Percentiles rank a stretch among this genome's conserved stretches.
These are phyloP conservation scores for Coreoperca whiteheadi DNA, from an alignment of 2,113 vertebrate species.

Conservation along the genomic window DNA sequence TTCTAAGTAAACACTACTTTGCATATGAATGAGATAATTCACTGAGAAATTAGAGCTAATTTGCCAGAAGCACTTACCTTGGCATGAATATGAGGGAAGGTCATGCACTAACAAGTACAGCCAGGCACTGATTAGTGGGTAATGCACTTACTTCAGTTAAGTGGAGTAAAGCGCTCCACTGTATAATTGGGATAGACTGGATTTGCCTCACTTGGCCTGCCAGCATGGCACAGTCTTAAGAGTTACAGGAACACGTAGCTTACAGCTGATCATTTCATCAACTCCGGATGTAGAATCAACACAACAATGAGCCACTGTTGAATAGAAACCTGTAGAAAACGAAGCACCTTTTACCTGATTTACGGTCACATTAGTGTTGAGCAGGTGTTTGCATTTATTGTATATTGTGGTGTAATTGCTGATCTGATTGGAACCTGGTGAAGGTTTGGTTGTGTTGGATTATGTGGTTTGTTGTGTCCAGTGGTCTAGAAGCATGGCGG, in stretches of 20 bases:
- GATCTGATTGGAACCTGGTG: too few species aligned
- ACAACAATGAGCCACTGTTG: constrained; percentile 60
- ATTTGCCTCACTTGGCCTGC: constrained; percentile 70
- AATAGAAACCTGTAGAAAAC: constrained; percentile 10
- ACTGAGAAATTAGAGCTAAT: constrained; percentile 52
- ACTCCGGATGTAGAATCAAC: constrained; percentile 32
- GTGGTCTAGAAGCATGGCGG: background rate
- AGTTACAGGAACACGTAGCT: constrained; percentile 53
- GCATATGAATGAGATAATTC: constrained; percentile 40
- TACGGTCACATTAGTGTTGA: background rate
- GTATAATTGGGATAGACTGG: constrained; percentile 74
- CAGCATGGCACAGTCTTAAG: constrained; percentile 61
- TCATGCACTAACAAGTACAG: constrained; percentile 69
- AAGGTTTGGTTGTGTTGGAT: background rate
- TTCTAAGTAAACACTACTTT: constrained; percentile 13
- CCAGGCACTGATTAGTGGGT: constrained; percentile 77
- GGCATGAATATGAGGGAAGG: constrained; percentile 52
- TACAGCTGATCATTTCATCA: constrained; percentile 60
- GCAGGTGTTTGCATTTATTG: constrained; percentile 12
- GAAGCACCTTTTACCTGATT: background rate
- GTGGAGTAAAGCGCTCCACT: constrained; percentile 69
- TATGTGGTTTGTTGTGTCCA: background rate
- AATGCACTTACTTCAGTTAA: constrained; percentile 75
- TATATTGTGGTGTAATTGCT: background rate
- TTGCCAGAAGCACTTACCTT: constrained; percentile 57